Evolutionary conservation across 1,140 invertebrate genomes (phyloP), one percentile per base, ranked within the genome.

Genomic region (Heliothis subflexa): DNA sequence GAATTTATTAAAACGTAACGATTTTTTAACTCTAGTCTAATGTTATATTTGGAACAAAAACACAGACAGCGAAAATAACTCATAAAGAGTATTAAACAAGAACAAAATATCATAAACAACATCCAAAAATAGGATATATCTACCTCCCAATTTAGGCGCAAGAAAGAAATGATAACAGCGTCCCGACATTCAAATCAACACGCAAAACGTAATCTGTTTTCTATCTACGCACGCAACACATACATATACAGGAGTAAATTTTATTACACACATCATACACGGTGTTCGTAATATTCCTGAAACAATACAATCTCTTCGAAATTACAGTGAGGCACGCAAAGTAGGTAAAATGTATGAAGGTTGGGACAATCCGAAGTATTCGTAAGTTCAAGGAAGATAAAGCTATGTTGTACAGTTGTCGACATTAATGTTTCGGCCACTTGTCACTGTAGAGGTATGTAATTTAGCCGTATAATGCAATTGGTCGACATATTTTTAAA

Each of bases 241-340:
- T 70, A 49, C 21, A 52, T 70, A 50, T 18, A 76, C 59, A 64
- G 66, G 57, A 80, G 52, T 62, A 57, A 80, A 80, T 76, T 71
- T 76, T 61, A 71, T 76, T 75, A 77, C 79, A 33, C 70, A 70
- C 47, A 68, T 80, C 79, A 80, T 74, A 72, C 66, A 70, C 18
- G 28, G 59, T 75, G 73, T 75, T 73, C 75, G 68, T 81, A 76
- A 78, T 74, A 77, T 76, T 81, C 75, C 25, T 16, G 54, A 70
- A 78, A 81, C 79, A 81, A 81, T 81, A 81, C 74, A 81, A 81
- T 81, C 79, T 81, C 57, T 13, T 9, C n/a, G 50, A 64, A 81
- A 81, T 81, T 78, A 81, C 54, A 33, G 18, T 13, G 40, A 40
- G 40, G 62, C 79, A 81, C 79, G 79, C 79, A 64, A 81, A 64